Percentiles rank a stretch among this genome's conserved stretches.
Conservation (phyloP, 2,888 invertebrate species). For the Bhutanitis thaidina region DNA sequence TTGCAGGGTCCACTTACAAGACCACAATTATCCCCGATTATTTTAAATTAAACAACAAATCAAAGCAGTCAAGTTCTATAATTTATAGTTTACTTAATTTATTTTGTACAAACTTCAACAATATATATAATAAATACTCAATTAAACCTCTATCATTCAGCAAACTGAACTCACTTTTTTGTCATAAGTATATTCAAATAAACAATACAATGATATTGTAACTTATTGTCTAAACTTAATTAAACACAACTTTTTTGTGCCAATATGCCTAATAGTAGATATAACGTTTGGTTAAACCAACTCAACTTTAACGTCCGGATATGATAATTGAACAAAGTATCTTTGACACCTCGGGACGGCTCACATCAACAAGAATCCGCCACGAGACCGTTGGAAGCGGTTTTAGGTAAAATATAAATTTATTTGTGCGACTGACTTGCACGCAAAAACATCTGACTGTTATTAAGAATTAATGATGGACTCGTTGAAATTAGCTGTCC, state of each 20-base stretch:
- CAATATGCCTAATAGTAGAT: slow-evolving; percentile 78
- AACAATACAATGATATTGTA: slow-evolving; percentile 75
- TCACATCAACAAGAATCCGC: slow-evolving; percentile 12
- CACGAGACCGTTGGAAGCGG: background rate
- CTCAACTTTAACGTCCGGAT: slow-evolving; percentile 35
- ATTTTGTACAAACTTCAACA: slow-evolving; percentile 82
- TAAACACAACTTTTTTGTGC: slow-evolving; percentile 81
- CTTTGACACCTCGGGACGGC: slow-evolving; percentile 27
- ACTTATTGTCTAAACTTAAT: slow-evolving; percentile 81
- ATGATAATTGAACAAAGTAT: slow-evolving; percentile 28
- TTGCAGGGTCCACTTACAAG: no score
- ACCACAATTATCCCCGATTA: background rate
- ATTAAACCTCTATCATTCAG: slow-evolving; percentile 80
- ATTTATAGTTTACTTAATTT: slow-evolving; percentile 81
- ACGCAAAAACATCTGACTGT: slow-evolving; percentile 3
- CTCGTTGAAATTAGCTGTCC: slow-evolving; percentile 23
- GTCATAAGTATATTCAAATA: slow-evolving; percentile 75
- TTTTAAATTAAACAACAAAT: slow-evolving; percentile 49
- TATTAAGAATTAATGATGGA: background rate
- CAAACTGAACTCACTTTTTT: slow-evolving; percentile 80
- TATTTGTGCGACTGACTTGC: slow-evolving; percentile 19
- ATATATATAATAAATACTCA: slow-evolving; percentile 79
- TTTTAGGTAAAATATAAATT: slow-evolving; percentile 14
- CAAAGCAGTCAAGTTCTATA: slow-evolving; percentile 82
- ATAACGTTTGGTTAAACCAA: slow-evolving; percentile 76